Conservation (phyloP, 2,888 invertebrate species). For the Heliconius ethilla region DNA sequence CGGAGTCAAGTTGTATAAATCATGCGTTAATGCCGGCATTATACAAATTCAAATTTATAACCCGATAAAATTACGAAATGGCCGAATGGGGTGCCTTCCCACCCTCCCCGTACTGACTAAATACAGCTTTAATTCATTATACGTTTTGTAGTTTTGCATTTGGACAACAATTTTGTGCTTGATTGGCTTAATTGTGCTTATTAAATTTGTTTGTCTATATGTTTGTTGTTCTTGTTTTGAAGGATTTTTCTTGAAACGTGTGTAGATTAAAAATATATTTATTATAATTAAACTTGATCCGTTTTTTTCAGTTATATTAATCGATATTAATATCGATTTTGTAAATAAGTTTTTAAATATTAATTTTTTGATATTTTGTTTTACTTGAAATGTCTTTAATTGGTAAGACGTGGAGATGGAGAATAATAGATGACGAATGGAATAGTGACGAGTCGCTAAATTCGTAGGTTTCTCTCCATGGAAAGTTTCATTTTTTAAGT, state of each 20-base stretch:
- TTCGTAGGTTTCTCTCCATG: no score
- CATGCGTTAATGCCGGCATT: constrained; percentile 81
- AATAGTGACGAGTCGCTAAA: no score
- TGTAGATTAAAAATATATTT: neutral
- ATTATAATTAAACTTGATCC: neutral
- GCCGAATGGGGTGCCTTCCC: constrained; percentile 61
- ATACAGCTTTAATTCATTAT: constrained; percentile 76
- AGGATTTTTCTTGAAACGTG: neutral
- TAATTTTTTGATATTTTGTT: neutral
- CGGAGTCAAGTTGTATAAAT: constrained; percentile 81
- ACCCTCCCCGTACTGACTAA: constrained; percentile 58
- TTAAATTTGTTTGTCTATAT: constrained; percentile 23
- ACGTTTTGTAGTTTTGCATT: constrained; percentile 46
- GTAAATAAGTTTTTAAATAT: neutral
- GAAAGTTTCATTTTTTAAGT: no score
- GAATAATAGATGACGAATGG: no score
- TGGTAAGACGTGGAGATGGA: no score
- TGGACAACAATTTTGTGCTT: constrained; percentile 36
- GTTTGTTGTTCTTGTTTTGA: constrained; percentile 1
- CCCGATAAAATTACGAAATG: constrained; percentile 82
- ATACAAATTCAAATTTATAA: constrained; percentile 83
- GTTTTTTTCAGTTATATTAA: neutral
- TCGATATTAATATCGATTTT: neutral
- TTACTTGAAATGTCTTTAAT: neutral
- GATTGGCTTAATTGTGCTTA: constrained; percentile 38